These are phyloP conservation scores for Phycodurus eques DNA, from an alignment of 2,113 vertebrate genomes.

Conservation along the genomic window DNA sequence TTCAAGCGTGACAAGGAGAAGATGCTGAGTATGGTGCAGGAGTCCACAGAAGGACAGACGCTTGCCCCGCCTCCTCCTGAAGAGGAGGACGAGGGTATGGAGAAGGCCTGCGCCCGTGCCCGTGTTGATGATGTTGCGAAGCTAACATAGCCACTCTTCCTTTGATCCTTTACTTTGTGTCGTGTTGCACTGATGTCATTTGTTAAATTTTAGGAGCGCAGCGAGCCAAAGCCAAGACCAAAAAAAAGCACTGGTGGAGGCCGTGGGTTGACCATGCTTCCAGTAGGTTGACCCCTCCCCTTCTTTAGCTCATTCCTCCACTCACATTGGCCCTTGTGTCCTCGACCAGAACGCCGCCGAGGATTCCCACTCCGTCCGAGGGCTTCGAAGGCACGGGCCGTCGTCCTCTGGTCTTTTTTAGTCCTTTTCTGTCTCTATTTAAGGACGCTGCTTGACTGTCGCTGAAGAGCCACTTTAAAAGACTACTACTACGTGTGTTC, in stretches of 20 bases:
- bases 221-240: conserved; percentile 96
- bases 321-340: conserved; percentile 92
- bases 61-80: conserved; percentile 78
- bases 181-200: conserved; percentile 80
- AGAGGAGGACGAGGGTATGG: conserved; percentile 87
- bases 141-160: conserved; percentile 5
- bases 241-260: conserved; percentile 99
- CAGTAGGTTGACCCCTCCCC: conserved; percentile 91
- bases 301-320: conserved; percentile 80
- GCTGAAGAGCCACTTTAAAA: conserved; percentile 20
- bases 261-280: conserved; percentile 99
- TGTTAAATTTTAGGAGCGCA: conserved; percentile 98
- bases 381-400: conserved; percentile 61
- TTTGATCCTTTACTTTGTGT: conserved; percentile 55
- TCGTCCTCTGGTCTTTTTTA: conserved; percentile 58
- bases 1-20: conserved; percentile 97
- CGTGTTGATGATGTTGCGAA: background rate
- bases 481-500: conserved; percentile 5
- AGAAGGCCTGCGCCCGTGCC: background rate
- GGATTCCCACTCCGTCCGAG: conserved; percentile 72
- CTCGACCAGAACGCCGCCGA: conserved; percentile 93
- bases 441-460: conserved; percentile 48
- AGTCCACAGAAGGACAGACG: conserved; percentile 82
- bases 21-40: conserved; percentile 88
- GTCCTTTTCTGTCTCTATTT: conserved; percentile 76